Base-by-base conservation (phyloP, 2,797 vertebrate genomes). In the Leptatherina wallacei region DNA sequence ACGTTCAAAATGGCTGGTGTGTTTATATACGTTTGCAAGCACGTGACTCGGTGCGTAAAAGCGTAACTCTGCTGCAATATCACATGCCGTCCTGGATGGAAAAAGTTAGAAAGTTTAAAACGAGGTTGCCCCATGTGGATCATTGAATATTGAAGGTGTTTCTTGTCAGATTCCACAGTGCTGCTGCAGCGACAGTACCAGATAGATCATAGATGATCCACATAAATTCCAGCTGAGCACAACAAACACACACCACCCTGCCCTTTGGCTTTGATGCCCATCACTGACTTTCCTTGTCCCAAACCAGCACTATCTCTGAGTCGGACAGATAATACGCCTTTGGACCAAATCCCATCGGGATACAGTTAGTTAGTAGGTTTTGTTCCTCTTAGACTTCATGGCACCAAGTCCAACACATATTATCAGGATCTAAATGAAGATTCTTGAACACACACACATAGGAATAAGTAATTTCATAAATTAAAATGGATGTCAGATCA, bases 171-270 rank as follows among this genome's bases (percentile, higher is more conserved):
- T 80, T 76, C 71, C 65, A 68, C 69, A 49, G n/a, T n/a, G 8
- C 65, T 75, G 81, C 62, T 61, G 74, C 65, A 70, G 65, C 63
- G 65, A 71, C 42, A 72, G 44, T 36, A 70, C 52, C 70, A 57
- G 79, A 86, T 88, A 73, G 78, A 84, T 79, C 82, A 78, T 78
- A 83, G 69, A 87, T 77, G 71, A 61, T 80, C 61, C 71, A 63
- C 69, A 83, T 59, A 77, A 75, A 83, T 88, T 73, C 69, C 73
- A 62, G 36, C 77, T 73, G 54, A 52, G 29, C 74, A 63, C 44
- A 57, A 64, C 61, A 62, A 52, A 36, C 49, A 30, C 36, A 54
- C 54, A 59, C 38, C 72, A 69, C 33, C 56, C 75, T 80, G 71
- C 69, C 77, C 71, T 30, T 36, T 62, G 62, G 75, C 63, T 54